Base-by-base conservation (phyloP, 2,797 vertebrate genomes). In the Adrianichthys oophorus region DNA sequence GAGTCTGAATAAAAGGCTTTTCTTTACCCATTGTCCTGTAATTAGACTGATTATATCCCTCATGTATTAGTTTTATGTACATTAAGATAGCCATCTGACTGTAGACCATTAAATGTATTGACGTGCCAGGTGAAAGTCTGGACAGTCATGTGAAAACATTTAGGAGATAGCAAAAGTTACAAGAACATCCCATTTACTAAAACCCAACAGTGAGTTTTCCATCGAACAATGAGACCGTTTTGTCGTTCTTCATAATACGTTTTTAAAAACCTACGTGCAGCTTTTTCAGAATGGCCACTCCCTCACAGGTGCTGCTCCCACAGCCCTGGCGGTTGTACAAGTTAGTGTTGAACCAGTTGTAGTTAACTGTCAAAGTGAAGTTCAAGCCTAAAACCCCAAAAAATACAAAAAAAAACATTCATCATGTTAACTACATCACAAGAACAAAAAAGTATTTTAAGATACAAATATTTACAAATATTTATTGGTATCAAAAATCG, bases 221-320 rank as follows among this genome's bases (percentile, higher is more conserved):
- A 7, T 26, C 26, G 0, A 26, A 26, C 26, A 26, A 26, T 26
- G 26, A 12, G 41, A 15, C 5, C 15, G 15, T 41, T 12, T 41
- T 41, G 16, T 15, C 5, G 14, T 15, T 42, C 4, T 42, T 42
- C 5, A 5, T 42, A 4, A 15, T 16, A 16, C 26, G 5, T 29
- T 29, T 29, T 29, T 29, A 29, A 29, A 29, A 29, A 94, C 95
- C 95, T 72, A 98, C 97, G 29, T 80, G 62, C 15, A 98, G 90
- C 5, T 6, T 52, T 83, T 93, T 96, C 63, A 98, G 90, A n/a
- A 95, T 93, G 48, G 95, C 87, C 53, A 95, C 91, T 4, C 95
- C 96, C 85, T 98, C 96, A 66, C 97, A 99, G 42, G 92, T 93
- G 75, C 95, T 98, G 78, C 94, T 97, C 16, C 83, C 89, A 54